Evolutionary conservation across 2,113 vertebrate species (phyloP).

Genomic region (Ameiurus melas): DNA sequence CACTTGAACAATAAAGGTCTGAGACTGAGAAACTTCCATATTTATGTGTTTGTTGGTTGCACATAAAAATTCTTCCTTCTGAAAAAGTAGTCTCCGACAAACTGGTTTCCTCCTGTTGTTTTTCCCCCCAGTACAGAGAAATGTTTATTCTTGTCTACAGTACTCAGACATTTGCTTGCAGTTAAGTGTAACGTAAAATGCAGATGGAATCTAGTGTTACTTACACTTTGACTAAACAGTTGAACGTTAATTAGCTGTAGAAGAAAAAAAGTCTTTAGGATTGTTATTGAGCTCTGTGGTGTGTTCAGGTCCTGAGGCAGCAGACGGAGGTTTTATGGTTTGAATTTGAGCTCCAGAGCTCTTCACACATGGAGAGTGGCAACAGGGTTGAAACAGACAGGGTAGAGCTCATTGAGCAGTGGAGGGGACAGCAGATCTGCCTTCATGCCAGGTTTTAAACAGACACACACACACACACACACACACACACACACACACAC

Average conservation of each 20-base stretch:
- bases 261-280: not conserved
- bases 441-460: slow-evolving; percentile 70
- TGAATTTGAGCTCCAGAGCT: slow-evolving; percentile 64
- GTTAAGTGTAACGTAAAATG: not conserved
- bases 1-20: not conserved
- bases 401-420: slow-evolving; percentile 61
- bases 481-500: not conserved
- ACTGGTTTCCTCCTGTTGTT: not conserved
- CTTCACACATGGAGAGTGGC: slow-evolving; percentile 34
- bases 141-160: not conserved
- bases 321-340: slow-evolving; percentile 68
- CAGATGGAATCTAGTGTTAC: not conserved
- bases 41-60: not conserved
- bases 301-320: slow-evolving; percentile 64
- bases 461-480: slow-evolving; percentile 4
- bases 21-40: not conserved
- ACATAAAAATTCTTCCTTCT: not conserved
- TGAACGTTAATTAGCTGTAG: not conserved
- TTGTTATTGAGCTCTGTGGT: not conserved
- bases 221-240: not conserved
- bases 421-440: slow-evolving; percentile 66
- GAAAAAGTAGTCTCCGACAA: not conserved
- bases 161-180: not conserved
- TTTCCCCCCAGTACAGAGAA: not conserved
- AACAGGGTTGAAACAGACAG: slow-evolving; percentile 56